Evolutionary conservation across 2,113 vertebrate species (phyloP).

Genomic region (Columba janthina): DNA sequence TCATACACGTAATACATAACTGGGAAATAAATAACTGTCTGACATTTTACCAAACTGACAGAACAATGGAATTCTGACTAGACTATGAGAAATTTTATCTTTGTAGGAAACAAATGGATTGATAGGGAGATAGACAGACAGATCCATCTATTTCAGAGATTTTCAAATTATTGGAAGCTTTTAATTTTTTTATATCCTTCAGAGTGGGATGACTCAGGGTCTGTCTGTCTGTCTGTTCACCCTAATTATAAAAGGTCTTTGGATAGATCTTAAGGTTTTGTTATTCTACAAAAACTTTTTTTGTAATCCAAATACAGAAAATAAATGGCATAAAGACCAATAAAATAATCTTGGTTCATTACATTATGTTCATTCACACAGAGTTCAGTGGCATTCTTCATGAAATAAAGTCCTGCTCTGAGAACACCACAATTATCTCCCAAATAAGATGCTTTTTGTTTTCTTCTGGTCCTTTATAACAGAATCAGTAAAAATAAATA

Average conservation of each 20-base stretch:
- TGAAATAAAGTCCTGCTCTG: neutral
- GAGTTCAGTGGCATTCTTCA: neutral
- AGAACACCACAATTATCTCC: neutral
- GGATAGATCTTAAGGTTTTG: neutral
- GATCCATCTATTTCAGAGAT: neutral
- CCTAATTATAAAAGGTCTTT: neutral
- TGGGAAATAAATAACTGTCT: neutral
- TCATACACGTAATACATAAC: neutral
- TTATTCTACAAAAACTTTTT: neutral
- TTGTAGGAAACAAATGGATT: neutral
- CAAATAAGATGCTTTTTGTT: neutral
- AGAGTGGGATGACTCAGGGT: accelerated
- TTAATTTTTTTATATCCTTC: neutral
- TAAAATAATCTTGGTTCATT: neutral
- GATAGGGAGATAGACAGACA: neutral
- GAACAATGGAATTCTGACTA: neutral
- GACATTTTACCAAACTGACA: neutral
- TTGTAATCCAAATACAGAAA: neutral
- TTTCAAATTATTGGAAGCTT: neutral
- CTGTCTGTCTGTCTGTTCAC: neutral
- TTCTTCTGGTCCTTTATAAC: neutral
- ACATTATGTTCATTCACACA: neutral
- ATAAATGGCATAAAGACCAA: neutral
- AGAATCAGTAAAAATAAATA: neutral
- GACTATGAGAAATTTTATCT: neutral